phyloP scores from a whole-genome alignment of 2,797 vertebrate species.

The Manis crassicaudata region DNA sequence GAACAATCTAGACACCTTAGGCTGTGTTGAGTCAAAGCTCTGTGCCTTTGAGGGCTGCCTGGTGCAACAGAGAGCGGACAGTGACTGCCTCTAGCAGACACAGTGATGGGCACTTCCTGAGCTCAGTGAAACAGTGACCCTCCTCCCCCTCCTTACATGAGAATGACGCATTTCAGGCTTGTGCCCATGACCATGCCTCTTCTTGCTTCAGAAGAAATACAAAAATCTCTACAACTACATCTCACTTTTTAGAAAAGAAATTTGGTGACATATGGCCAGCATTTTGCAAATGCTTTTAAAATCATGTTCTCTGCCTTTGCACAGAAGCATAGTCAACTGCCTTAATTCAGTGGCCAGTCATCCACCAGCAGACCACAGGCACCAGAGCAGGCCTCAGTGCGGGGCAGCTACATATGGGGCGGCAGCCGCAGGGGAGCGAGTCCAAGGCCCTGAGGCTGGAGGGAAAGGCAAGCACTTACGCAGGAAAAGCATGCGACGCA shows the following conservation, averaged over 20 bases:
- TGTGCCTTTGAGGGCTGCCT: neutral
- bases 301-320: neutral
- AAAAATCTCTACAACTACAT: neutral
- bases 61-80: neutral
- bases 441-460: neutral
- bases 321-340: neutral
- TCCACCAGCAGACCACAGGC: neutral
- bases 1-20: neutral
- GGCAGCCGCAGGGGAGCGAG: too few species aligned
- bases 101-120: neutral
- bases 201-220: neutral
- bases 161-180: neutral
- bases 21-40: neutral
- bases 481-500: too few species aligned
- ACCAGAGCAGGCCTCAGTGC: too few species aligned
- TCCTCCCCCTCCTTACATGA: neutral
- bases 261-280: neutral
- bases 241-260: neutral
- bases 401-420: too few species aligned
- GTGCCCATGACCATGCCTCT: neutral
- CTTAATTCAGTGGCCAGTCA: neutral
- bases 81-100: too few species aligned
- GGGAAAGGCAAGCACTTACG: too few species aligned
- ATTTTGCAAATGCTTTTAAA: neutral
- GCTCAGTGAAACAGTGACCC: neutral